Evolutionary conservation across 2,113 vertebrate genomes (phyloP).

Genomic region (Thunnus maccoyii): DNA sequence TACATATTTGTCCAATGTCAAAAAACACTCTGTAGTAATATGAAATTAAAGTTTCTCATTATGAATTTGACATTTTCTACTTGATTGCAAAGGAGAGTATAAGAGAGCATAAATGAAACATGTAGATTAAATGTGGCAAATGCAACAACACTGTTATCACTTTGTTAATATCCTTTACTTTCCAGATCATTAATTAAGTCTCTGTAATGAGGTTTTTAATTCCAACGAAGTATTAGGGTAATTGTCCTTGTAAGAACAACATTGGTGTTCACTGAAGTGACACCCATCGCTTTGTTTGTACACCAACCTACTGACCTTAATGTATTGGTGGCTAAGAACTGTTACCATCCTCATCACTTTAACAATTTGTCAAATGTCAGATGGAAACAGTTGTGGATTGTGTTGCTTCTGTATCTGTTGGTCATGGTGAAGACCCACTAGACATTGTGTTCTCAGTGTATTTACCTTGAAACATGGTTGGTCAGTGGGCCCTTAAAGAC

Average conservation of each 20-base stretch:
- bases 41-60: conserved; percentile 5
- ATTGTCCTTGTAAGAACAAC: conserved; percentile 65
- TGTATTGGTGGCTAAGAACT: neutral
- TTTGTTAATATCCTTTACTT: conserved; percentile 68
- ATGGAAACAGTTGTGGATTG: neutral
- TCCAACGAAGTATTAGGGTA: conserved; percentile 62
- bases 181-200: conserved; percentile 69
- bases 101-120: conserved; percentile 35
- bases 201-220: conserved; percentile 69
- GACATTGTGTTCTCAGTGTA: neutral
- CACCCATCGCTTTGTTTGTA: conserved; percentile 51
- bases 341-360: neutral
- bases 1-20: conserved; percentile 21
- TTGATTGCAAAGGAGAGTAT: conserved; percentile 36
- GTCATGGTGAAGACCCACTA: neutral
- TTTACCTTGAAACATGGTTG: neutral
- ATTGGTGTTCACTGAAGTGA: conserved; percentile 48
- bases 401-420: neutral
- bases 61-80: conserved; percentile 10
- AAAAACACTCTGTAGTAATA: neutral
- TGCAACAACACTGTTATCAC: conserved; percentile 26
- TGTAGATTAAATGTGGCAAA: conserved; percentile 39
- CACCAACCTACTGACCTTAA: conserved; percentile 48
- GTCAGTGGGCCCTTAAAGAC: too few species aligned
- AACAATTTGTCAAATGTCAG: conserved; percentile 43